Conservation (phyloP, 2,113 vertebrate genomes). For the Haemorhous mexicanus region DNA sequence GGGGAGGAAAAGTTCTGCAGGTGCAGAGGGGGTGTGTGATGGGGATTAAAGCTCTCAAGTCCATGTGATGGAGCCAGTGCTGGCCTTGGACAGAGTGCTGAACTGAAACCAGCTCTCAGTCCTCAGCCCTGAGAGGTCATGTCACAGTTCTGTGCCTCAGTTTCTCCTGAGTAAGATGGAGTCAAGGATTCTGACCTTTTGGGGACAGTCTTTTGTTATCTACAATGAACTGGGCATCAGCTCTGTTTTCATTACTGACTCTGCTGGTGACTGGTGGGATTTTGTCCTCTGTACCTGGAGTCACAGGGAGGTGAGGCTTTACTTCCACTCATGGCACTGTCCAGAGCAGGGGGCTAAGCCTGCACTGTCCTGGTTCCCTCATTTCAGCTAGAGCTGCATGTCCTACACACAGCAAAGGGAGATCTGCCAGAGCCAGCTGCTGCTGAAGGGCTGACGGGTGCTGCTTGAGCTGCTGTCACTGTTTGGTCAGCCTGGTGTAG, state of each 20-base stretch:
- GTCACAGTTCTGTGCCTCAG: background rate
- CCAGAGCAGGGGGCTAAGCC: background rate
- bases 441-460: fast-evolving
- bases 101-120: background rate
- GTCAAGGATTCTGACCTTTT: background rate
- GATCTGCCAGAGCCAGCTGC: background rate
- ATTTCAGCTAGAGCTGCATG: fast-evolving
- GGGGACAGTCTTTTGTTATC: background rate
- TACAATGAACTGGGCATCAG: background rate
- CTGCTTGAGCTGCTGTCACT: background rate
- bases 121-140: background rate
- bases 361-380: background rate
- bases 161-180: background rate
- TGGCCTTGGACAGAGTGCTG: background rate
- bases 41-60: background rate
- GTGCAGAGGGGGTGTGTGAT: background rate
- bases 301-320: background rate
- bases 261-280: background rate
- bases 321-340: background rate
- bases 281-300: background rate
- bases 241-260: background rate
- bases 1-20: background rate
- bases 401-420: background rate
- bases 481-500: background rate
- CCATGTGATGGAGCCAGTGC: background rate